These are phyloP conservation scores for Coendou prehensilis DNA, from an alignment of 2,797 vertebrate species.

Conservation along the genomic window DNA sequence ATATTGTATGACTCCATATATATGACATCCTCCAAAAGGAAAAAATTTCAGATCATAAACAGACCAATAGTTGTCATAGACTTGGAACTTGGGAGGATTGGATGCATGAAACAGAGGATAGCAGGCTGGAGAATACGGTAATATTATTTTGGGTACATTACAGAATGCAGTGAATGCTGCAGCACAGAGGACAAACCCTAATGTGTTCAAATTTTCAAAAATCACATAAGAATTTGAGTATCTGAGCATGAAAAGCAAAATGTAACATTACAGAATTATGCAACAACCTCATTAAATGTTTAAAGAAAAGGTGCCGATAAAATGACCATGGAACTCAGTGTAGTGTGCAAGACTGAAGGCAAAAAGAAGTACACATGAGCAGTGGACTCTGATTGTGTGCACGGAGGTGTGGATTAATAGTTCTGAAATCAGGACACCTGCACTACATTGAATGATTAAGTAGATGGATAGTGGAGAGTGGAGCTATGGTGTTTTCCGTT, in stretches of 20 bases:
- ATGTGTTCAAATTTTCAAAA: not conserved
- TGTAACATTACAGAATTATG: not conserved
- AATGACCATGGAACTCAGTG: too few relatives aligned
- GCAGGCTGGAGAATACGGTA: not conserved
- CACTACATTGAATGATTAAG: too few relatives aligned
- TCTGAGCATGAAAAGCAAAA: not conserved
- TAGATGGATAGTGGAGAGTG: not conserved
- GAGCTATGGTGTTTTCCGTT: not conserved
- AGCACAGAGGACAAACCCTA: not conserved
- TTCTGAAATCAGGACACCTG: not conserved
- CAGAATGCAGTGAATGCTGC: not conserved
- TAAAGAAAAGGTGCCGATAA: not conserved
- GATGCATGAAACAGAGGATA: not conserved
- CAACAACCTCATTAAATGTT: not conserved
- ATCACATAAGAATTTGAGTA: not conserved
- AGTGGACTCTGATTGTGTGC: not conserved
- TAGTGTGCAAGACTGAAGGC: too few relatives aligned
- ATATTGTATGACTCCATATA: not conserved
- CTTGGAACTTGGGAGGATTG: not conserved
- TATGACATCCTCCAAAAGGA: not conserved
- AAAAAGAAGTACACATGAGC: too few relatives aligned
- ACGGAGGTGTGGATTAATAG: not conserved
- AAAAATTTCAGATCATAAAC: not conserved
- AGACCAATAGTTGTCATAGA: not conserved
- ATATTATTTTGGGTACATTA: not conserved